Percentiles rank a stretch among this genome's conserved stretches.
These are phyloP conservation scores for Stylophora pistillata DNA, from an alignment of 64 coral and sea anemone species.

Conservation along the genomic window DNA sequence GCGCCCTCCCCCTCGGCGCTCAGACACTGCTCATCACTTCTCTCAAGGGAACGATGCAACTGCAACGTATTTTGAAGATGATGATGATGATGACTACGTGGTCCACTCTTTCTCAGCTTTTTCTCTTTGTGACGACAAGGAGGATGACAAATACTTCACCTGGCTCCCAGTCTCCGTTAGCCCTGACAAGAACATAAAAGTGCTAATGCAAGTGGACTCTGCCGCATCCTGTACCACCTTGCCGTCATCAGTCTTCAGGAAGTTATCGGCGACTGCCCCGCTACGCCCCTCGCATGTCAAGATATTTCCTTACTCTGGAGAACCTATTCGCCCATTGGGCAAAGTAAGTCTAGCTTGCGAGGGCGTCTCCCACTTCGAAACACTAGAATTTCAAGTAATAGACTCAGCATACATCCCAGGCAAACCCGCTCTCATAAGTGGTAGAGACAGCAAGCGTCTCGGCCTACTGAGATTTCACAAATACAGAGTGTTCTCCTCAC, in stretches of 20 bases:
- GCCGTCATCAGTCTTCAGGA: slow-evolving; percentile 30
- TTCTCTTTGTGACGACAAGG: background rate
- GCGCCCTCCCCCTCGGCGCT: too few relatives aligned
- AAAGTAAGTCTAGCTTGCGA: slow-evolving; percentile 38
- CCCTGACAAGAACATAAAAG: slow-evolving; percentile 14
- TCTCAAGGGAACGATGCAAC: too few relatives aligned
- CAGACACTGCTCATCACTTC: too few relatives aligned
- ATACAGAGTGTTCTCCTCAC: slow-evolving; percentile 28
- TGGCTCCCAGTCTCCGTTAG: slow-evolving; percentile 24
- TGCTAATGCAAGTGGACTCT: slow-evolving; percentile 38
- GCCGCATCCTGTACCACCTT: slow-evolving; percentile 42
- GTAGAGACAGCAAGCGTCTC: slow-evolving; percentile 31
- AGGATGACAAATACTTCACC: slow-evolving; percentile 51
- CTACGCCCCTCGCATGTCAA: slow-evolving; percentile 4
- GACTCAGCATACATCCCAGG: too few relatives aligned
- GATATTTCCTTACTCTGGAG: slow-evolving; percentile 12
- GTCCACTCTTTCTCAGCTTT: slow-evolving; percentile 21
- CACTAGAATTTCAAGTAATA: too few relatives aligned
- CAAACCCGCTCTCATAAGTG: slow-evolving; percentile 38
- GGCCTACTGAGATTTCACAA: slow-evolving; percentile 45
- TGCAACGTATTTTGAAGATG: too few relatives aligned
- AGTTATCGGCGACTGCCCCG: background rate
- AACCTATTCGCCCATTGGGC: slow-evolving; percentile 31
- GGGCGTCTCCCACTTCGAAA: slow-evolving; percentile 30
- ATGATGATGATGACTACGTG: too few relatives aligned